phyloP scores from a whole-genome alignment of 2,113 vertebrate genomes.

The Microtus richardsoni region DNA sequence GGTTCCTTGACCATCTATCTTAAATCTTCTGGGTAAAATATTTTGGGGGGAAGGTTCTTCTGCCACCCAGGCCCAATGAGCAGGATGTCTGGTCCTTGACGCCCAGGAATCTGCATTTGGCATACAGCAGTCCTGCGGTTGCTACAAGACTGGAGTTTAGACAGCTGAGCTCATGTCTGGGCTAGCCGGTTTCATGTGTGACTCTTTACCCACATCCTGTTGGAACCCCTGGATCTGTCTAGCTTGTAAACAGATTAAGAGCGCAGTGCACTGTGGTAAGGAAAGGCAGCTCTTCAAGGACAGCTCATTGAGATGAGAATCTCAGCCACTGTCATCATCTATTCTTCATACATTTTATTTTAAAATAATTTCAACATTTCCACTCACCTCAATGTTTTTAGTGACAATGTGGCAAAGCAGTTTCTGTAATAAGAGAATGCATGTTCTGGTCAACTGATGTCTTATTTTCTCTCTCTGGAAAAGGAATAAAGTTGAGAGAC shows the following conservation, averaged over 20 bases:
- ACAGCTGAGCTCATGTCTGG: slow-evolving; percentile 34
- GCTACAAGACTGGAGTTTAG: neutral
- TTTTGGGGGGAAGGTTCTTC: neutral
- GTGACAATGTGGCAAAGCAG: neutral
- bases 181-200: neutral
- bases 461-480: neutral
- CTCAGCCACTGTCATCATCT: neutral
- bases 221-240: slow-evolving; percentile 41
- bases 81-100: neutral
- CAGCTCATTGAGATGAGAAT: neutral
- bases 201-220: slow-evolving; percentile 85
- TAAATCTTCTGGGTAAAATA: neutral
- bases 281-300: neutral
- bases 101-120: neutral
- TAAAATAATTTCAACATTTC: neutral
- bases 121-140: neutral
- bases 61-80: neutral
- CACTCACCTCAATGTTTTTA: neutral
- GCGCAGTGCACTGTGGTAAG: fast-evolving
- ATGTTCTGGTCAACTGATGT: neutral
- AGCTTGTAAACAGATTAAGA: slow-evolving; percentile 39
- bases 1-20: neutral
- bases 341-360: neutral
- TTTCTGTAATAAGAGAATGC: neutral
- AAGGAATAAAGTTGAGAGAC: neutral